Evolutionary conservation across 92 coral and sea anemone species (phyloP), one percentile per base, ranked within the genome.

Genomic region (Epizoanthus stellaris): DNA sequence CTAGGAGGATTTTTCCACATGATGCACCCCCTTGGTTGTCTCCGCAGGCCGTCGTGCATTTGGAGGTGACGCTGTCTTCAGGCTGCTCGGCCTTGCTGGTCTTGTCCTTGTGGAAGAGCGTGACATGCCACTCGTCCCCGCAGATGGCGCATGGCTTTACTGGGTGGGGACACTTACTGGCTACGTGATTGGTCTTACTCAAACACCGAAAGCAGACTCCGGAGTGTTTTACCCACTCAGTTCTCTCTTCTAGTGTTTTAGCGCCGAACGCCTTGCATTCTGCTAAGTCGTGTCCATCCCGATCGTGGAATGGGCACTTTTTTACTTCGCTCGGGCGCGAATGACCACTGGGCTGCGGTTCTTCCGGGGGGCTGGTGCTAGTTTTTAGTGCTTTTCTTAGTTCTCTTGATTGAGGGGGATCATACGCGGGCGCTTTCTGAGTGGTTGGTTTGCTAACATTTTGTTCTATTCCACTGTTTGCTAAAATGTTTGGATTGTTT

Each of bases 201-300:
- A 92, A 42, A 68, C 92, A 88, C 69, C 90, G 94, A 79, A 91
- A 88, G 56, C 94, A 91, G 10, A 91, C 86, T 8, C 90, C 80
- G 5, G 88, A 86, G 64, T 59, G 54, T n/a, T 64, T 39, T 5
- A 88, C 83, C 90, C 90, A 92, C 45, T 86, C 88, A 6, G 92
- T 86, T 58, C 81, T 70, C 66, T 91, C 94, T n/a, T 85, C 85
- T 14, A 91, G 74, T 42, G 92, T 6, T 65, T 91, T 88, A 11
- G 86, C 81, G 3, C 52, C 14, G 60, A 91, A 89, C 11, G 90
- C 86, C 30, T 82, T 86, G 68, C 95, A 85, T 56, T 85, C 90
- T 16, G 56, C 36, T 23, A 81, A 19, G 61, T 47, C 70, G 68
- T 87, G 86, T 14, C 90, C 75, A 42, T 82, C 86, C 6, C 95